Base-by-base conservation (phyloP, 1,140 invertebrate species). In the Achroia grisella region DNA sequence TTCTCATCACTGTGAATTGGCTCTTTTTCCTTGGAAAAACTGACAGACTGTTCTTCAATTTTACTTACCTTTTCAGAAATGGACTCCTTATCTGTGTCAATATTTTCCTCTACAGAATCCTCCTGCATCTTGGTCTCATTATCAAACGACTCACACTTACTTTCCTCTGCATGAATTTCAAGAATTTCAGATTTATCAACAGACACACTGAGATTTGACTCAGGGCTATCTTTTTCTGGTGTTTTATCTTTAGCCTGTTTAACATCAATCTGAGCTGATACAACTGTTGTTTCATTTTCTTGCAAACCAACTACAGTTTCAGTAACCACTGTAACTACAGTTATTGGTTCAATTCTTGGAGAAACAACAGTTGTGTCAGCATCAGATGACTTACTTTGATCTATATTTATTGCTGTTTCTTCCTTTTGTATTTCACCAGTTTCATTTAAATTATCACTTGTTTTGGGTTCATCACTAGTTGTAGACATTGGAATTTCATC, bases 121-220 rank as follows among this genome's bases (percentile, higher is more conserved):
- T 54, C 17, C 42, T 44, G 42, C 52, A 23, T 47, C 27, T n/a
- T 55, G 42, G 31, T 52, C 42, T 62, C 68, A 44, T 56, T 48
- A 31, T 82, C 69, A 42, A 68, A 70, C 51, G 67, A 64, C 52
- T 82, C 78, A 51, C 56, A 65, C 48, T 64, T 65, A 39, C 65
- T 77, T 17, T 82, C 78, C 8, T 82, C 78, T 35, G 67, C 67
- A 65, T 82, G 78, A 39, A 82, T 52, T 66, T 82, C 78, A 32
- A 82, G 45, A 52, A 82, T 49, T 56, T 82, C 78, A 8, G 75
- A 82, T 51, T 79, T 76, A 39, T 82, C 78, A 37, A 55, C 45
- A 39, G 71, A 72, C 3, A 49, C 10, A 48, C 66, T 72, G 31
- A 66, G 61, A 40, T 68, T 51, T 10, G 60, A 41, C 23, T 43